Base-by-base conservation (phyloP, 2,888 invertebrate species). In the Dolichopus griseipennis region DNA sequence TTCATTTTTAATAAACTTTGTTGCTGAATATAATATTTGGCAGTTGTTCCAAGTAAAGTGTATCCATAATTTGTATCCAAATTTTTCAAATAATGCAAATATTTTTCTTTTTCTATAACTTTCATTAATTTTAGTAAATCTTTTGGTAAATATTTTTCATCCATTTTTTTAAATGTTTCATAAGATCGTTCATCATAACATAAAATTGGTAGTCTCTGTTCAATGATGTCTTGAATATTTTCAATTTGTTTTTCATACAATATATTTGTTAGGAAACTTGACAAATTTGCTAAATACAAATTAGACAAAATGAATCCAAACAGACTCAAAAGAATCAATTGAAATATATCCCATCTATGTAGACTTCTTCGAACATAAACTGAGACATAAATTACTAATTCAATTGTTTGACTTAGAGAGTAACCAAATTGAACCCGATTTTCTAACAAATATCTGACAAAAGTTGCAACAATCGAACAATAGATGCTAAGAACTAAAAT, bases 281-380 rank as follows among this genome's bases (percentile, higher is more conserved):
- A 64, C 34, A 64, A 64, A 64, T 15, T n/a, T 34, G 64, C 64
- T 10, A 64, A 34, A 64, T 64, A 64, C 5, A 33, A 64, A 34
- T 64, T 64, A 34, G 64, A 64, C 34, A 64, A 33, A n/a, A 64
- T 64, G 9, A 64, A 64, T 34, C 64, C 64, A n/a, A 64, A 10
- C 6, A 10, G 43, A 15, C 12, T 43, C 43, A 43, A 10, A 15
- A 43, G 12, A 43, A 43, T 43, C 12, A 43, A 43, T 15, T 15
- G 12, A 15, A 43, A 43, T 43, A 43, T 43, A 43, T 43, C 15
- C 43, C 43, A 43, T 15, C 15, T 43, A 9, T 12, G 10, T 43
- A 43, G 3, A 9, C 3, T 43, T 12, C 12, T 9, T 15, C 15
- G 43, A 3, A 12, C 43, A 43, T 43, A 43, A 43, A 43, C 15